Evolutionary conservation across 2,797 vertebrate species (phyloP), one percentile per base, ranked within the genome.

Genomic region (Echiichthys vipera): DNA sequence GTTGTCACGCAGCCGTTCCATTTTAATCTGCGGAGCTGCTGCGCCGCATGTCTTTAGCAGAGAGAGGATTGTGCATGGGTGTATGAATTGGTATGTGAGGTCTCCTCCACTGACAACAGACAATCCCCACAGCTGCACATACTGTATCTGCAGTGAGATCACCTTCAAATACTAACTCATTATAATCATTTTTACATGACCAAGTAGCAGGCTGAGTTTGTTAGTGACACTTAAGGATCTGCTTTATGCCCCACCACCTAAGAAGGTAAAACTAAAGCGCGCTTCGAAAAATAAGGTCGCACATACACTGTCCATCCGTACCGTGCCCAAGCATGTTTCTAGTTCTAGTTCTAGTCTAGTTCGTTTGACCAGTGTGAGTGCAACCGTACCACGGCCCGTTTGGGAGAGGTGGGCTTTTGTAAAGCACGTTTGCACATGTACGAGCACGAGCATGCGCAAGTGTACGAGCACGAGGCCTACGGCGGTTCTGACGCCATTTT

Each of bases 41-140:
- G 20, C 73, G 78, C 78, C 73, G 78, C 78, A 79, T 74, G 74
- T 34, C 29, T 29, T 32, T 22, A 30, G 37, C 53, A 20, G 24
- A 36, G 17, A 66, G 4, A 36, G 29, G 25, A 12, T 54, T 50
- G 45, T 67, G 65, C 72, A 77, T 80, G 77, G 0, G n/a, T 45
- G 10, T 65, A 17, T 50, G 15, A 2, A 45, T 59, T 20, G 27
- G 20, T 55, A 3, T 57, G 13, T 46, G 12, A 40, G 27, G 17
- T 30, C 34, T 56, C 45, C 32, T 40, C 15, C 18, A 15, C 64
- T 50, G 50, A 53, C 24, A 29, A n/a, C 57, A 77, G 0, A 5
- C 27, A 50, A 2, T 24, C 24, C 43, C 8, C 53, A 55, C 3
- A 2, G 10, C 14, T 40, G 17, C 27, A 7, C 45, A 24, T 15